Base-by-base conservation (phyloP, 2,888 invertebrate genomes). In the Sturmia bella region DNA sequence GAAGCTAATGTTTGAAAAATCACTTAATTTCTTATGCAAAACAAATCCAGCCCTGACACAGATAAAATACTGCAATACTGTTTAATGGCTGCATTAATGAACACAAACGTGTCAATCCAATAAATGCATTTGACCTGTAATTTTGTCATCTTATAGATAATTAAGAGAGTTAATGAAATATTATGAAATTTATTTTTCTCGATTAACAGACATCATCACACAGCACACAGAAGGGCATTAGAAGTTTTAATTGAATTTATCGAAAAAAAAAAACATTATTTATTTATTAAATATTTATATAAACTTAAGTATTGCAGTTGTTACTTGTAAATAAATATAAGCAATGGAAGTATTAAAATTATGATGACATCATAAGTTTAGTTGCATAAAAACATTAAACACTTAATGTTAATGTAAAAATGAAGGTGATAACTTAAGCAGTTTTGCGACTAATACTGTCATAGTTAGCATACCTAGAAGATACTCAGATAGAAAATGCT, bases 171-270 rank as follows among this genome's bases (percentile, higher is more conserved):
- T 17, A 45, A 45, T 45, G 5, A 45, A 17, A 15, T 15, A 45
- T 45, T 45, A 15, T 9, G 7, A 45, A 45, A 45, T 45, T 15
- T 15, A 45, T 45, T n/a, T 52, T 59, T 39, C n/a, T 39, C 48
- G 37, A 0, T 48, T 24, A 1, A 45, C 7, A 17, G 4, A 5
- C 45, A 54, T 12, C 32, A 32, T 32, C 7, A 27, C 6, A n/a
- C n/a, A n/a, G n/a, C 9, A 6, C 19, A 12, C 12, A 3, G 43
- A 70, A 72, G 72, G 72, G 19, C 72, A 27, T 72, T 41, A 61
- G 41, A 61, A 52, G 59, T 27, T 61, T 50, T 19, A 61, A 61
- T 61, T 39, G 27, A 72, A 61, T 72, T 21, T 39, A 48, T 59
- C 24, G 43, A 56, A 69, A 32, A 32, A 32, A 1, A 32, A 32